Percentiles rank a stretch among this genome's conserved stretches.
Conservation (phyloP, 2,888 invertebrate species). For the Epistrophe eligans region DNA sequence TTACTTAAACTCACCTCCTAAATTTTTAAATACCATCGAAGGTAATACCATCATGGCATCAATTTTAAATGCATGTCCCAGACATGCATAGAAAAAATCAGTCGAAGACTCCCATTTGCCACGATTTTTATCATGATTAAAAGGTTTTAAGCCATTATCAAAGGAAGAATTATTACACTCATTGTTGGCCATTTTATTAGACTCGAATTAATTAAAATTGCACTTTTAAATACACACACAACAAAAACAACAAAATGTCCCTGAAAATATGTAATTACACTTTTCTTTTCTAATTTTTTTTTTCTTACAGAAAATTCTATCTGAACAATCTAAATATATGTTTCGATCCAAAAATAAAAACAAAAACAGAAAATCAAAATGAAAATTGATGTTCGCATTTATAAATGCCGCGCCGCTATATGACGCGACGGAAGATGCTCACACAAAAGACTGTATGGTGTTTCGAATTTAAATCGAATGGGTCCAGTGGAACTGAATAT, state of each 20-base stretch:
- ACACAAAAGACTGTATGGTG: slow-evolving; percentile 47
- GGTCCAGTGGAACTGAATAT: slow-evolving; percentile 59
- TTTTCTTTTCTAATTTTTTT: neutral
- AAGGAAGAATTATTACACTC: slow-evolving; percentile 77
- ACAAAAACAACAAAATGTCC: slow-evolving; percentile 23
- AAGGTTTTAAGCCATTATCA: slow-evolving; percentile 80
- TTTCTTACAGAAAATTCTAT: slow-evolving; percentile 5
- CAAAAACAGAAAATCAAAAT: slow-evolving; percentile 41
- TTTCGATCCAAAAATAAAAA: slow-evolving; percentile 49
- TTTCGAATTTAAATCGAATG: slow-evolving; percentile 56
- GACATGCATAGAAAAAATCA: slow-evolving; percentile 91
- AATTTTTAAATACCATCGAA: slow-evolving; percentile 79
- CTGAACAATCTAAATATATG: slow-evolving; percentile 58
- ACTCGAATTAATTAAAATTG: slow-evolving; percentile 4
- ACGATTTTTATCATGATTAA: slow-evolving; percentile 81
- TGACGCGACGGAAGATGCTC: slow-evolving; percentile 41
- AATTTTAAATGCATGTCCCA: slow-evolving; percentile 92
- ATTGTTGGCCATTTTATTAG: slow-evolving; percentile 38
- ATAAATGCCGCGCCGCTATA: slow-evolving; percentile 46
- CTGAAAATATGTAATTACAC: slow-evolving; percentile 30
- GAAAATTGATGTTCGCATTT: slow-evolving; percentile 43
- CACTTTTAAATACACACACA: slow-evolving; percentile 17
- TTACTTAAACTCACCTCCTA: slow-evolving; percentile 79
- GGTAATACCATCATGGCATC: slow-evolving; percentile 92
- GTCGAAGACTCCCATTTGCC: slow-evolving; percentile 90